phyloP scores from a whole-genome alignment of 2,113 vertebrate genomes.

The Nycticorax nycticorax region DNA sequence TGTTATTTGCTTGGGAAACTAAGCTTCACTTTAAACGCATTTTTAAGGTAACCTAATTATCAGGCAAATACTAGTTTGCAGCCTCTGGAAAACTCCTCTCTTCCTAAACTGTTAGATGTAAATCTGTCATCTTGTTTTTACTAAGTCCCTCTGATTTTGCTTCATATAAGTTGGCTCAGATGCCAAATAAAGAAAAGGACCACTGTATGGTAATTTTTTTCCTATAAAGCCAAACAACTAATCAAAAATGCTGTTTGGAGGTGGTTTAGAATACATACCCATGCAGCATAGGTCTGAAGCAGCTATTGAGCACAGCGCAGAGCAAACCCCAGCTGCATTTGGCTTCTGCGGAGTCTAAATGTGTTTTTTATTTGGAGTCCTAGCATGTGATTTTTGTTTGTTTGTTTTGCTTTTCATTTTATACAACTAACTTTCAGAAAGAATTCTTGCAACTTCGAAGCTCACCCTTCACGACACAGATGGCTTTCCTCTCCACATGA shows the following conservation, averaged over 20 bases:
- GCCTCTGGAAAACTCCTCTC: background rate
- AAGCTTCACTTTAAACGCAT: background rate
- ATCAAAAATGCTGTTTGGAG: background rate
- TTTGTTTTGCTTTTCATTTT: slow-evolving; percentile 47
- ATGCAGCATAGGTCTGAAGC: background rate
- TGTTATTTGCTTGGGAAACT: background rate
- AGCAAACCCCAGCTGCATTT: background rate
- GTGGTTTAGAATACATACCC: background rate
- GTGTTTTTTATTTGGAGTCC: background rate
- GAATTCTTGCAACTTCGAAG: background rate
- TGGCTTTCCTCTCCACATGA: background rate
- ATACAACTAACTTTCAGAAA: background rate
- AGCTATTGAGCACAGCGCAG: background rate
- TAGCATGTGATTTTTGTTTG: background rate
- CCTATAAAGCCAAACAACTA: background rate
- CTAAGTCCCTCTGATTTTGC: background rate
- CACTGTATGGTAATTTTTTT: background rate
- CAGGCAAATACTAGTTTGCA: background rate
- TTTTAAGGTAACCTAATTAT: background rate
- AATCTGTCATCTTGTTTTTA: background rate
- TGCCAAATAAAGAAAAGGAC: too few species aligned
- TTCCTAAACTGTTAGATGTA: background rate
- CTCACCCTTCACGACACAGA: background rate
- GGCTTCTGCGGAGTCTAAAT: background rate
- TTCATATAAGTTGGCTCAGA: background rate